Evolutionary conservation across 2,797 vertebrate species (phyloP).

Genomic region (Sylvia borin): DNA sequence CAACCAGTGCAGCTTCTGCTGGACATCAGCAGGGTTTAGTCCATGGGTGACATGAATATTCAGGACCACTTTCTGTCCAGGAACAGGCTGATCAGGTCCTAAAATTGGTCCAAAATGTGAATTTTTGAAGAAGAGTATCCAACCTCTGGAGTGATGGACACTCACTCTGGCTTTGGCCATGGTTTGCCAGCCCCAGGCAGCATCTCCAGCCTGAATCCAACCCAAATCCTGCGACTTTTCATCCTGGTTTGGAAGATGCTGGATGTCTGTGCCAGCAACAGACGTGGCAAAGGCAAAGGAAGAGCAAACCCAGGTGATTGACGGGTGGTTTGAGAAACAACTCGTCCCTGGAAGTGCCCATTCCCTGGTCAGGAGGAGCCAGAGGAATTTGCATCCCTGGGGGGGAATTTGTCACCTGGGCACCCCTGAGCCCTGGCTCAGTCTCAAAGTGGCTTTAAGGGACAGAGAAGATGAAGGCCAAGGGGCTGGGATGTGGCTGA

Average conservation of each 20-base stretch:
- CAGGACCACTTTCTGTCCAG: not conserved
- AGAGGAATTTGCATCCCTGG: not conserved
- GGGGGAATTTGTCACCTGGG: not conserved
- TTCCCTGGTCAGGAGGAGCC: not conserved
- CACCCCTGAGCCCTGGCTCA: not conserved
- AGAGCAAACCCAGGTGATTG: not conserved
- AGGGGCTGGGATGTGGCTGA: not conserved
- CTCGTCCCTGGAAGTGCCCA: not conserved
- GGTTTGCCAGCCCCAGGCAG: not conserved
- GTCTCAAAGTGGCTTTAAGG: not conserved
- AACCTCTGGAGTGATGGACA: not conserved
- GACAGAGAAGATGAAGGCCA: not conserved
- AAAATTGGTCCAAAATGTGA: not conserved
- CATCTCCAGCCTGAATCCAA: not conserved
- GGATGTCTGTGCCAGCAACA: fast-evolving
- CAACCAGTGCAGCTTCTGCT: not conserved
- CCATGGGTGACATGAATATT: not conserved
- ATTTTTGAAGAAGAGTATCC: not conserved
- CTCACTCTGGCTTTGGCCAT: fast-evolving
- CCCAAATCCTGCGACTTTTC: not conserved
- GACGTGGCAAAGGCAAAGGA: not conserved
- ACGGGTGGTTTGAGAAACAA: fast-evolving
- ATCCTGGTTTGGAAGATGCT: not conserved
- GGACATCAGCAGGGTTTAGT: not conserved
- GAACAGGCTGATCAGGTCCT: not conserved